Conservation (phyloP, 2,888 invertebrate genomes). For the Busseola fusca region DNA sequence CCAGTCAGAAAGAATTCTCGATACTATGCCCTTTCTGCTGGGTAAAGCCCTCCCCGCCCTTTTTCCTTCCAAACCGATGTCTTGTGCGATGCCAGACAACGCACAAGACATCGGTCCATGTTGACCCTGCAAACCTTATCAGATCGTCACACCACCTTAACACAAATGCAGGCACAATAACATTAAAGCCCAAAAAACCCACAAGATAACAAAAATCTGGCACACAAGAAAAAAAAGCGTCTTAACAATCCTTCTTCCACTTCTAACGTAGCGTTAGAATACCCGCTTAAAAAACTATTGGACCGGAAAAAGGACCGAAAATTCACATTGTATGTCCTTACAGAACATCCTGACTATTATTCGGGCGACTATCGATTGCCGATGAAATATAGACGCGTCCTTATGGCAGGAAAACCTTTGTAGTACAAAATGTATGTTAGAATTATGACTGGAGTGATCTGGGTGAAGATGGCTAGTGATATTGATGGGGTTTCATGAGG, state of each 20-base stretch:
- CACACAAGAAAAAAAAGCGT: constrained; percentile 14
- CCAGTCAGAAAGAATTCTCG: no score
- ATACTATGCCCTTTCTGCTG: no score
- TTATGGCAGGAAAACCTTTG: constrained; percentile 43
- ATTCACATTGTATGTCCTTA: constrained; percentile 62
- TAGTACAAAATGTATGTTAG: constrained; percentile 37
- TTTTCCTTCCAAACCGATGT: no score
- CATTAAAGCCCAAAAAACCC: background rate
- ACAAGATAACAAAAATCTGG: background rate
- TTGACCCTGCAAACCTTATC: no score
- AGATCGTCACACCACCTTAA: background rate
- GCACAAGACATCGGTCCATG: no score
- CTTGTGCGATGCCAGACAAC: no score
- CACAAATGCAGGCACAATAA: background rate
- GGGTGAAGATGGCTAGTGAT: constrained; percentile 3
- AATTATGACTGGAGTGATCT: constrained; percentile 28
- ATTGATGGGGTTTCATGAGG: background rate
- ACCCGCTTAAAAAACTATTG: constrained; percentile 70
- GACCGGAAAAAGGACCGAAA: constrained; percentile 65
- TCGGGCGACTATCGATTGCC: constrained; percentile 40
- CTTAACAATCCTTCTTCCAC: constrained; percentile 37
- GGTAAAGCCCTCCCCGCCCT: no score
- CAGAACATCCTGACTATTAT: constrained; percentile 56
- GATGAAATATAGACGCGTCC: constrained; percentile 52
- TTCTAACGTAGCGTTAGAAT: constrained; percentile 59